Percentiles rank a stretch among this genome's conserved stretches.
Evolutionary conservation across 2,888 invertebrate genomes (phyloP).

Genomic region (Troilus luridus): DNA sequence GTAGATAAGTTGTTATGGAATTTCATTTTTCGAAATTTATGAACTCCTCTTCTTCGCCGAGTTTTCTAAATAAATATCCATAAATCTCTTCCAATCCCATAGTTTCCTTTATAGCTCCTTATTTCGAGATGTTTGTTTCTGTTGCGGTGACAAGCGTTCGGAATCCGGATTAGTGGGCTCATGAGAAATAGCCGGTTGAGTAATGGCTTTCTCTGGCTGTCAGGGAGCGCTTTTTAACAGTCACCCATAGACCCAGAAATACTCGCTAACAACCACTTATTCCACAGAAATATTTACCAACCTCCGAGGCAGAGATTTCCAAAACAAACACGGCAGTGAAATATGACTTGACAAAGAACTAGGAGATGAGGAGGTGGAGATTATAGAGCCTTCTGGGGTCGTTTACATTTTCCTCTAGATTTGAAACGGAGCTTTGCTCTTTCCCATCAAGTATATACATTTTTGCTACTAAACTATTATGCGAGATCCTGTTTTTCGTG

Average conservation of each 20-base stretch:
- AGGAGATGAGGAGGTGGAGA: slow-evolving; percentile 21
- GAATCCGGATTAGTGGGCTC: slow-evolving; percentile 33
- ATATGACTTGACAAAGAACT: slow-evolving; percentile 9
- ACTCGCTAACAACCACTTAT: slow-evolving; percentile 48
- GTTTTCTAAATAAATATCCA: not conserved
- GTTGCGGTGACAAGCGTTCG: slow-evolving; percentile 32
- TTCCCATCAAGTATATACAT: not conserved
- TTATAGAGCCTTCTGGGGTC: not conserved
- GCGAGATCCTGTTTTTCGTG: not conserved
- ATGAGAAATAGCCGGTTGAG: slow-evolving; percentile 28
- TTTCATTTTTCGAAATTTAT: not conserved
- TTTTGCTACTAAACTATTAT: not conserved
- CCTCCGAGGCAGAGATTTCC: slow-evolving; percentile 8
- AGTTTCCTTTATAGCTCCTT: not conserved
- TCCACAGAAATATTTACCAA: slow-evolving; percentile 31
- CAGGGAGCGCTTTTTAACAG: slow-evolving; percentile 29
- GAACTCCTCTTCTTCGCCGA: not conserved
- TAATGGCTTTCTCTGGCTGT: not conserved
- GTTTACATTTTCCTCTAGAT: slow-evolving; percentile 57
- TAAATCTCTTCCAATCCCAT: not conserved
- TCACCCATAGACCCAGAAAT: slow-evolving; percentile 50
- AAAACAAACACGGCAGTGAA: slow-evolving; percentile 38
- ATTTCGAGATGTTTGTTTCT: slow-evolving; percentile 38
- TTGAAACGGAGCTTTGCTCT: slow-evolving; percentile 27
- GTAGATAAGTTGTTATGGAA: too few species aligned